Evolutionary conservation across 2,113 vertebrate genomes (phyloP), one percentile per base, ranked within the genome.

Genomic region (Chlorocebus sabaeus): DNA sequence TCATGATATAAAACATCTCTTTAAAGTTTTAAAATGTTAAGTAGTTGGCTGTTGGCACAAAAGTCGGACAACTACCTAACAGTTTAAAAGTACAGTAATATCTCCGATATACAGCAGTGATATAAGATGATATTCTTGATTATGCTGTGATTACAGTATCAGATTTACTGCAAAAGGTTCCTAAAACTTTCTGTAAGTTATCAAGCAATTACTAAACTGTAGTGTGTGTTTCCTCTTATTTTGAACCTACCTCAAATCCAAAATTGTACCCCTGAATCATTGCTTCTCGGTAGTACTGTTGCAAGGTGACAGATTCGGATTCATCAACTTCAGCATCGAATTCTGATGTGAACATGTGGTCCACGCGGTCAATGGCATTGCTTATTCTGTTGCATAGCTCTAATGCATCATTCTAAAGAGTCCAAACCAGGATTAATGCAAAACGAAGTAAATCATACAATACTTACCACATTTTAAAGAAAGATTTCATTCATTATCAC

Each of bases 191-290:
- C 4, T 45, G 16, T 5, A 14, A 32, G 11, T 30, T 27, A 61
- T 25, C 38, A 20, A 87, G 48, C 79, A 48, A 11, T 0, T 18
- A 55, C 11, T 11, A 27, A 52, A 2, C 0, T 35, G 5, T 0
- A 2, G 2, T 3, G 1, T 2, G 12, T 4, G 25, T 50, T 82
- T 8, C 38, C 72, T 68, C n/a, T 5, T 9, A 2, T 1, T 70
- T 27, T 30, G 87, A n/a, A 96, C 99, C 97, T 98, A 99, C 99
- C 99, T 99, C 99, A 64, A 99, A 99, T 78, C 99, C 99, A 97
- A 99, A 99, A 97, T 99, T 99, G 98, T 99, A 99, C 57, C 99
- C 99, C 97, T 99, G 99, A 98, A 99, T 99, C 99, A 99, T 99
- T 14, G 99, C 99, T 97, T 99, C 99, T 90, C 99, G 99, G 98